Evolutionary conservation across 1,140 invertebrate species (phyloP).

Genomic region (Drosophila rufa): DNA sequence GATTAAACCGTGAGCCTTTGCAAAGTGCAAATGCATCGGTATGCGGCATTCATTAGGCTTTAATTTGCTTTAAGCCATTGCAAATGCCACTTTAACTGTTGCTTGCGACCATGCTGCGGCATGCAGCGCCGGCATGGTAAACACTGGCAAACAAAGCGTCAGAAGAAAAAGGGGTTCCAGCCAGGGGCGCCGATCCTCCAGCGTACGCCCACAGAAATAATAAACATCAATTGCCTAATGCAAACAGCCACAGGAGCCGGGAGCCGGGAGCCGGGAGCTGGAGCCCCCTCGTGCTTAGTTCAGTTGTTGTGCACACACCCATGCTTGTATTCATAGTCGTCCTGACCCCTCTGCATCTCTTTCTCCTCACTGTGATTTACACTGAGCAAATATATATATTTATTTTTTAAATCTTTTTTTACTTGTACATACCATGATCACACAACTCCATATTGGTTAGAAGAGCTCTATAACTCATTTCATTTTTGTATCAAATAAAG

Average conservation of each 20-base stretch:
- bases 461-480: too few relatives aligned
- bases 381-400: background rate
- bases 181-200: slow-evolving; percentile 14
- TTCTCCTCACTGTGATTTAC: background rate
- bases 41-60: slow-evolving; percentile 33
- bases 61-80: slow-evolving; percentile 34
- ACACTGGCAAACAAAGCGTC: slow-evolving; percentile 25
- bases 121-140: slow-evolving; percentile 20
- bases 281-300: slow-evolving; percentile 35
- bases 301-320: slow-evolving; percentile 37
- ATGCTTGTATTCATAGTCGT: slow-evolving; percentile 33
- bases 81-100: slow-evolving; percentile 42
- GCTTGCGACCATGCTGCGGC: slow-evolving; percentile 4
- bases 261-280: slow-evolving; percentile 12
- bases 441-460: too few relatives aligned
- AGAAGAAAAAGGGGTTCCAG: background rate
- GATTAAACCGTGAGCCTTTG: slow-evolving; percentile 25
- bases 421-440: background rate
- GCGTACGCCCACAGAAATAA: slow-evolving; percentile 46
- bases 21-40: slow-evolving; percentile 18
- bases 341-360: background rate
- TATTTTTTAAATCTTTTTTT: too few relatives aligned
- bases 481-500: too few relatives aligned
- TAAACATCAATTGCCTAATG: slow-evolving; percentile 75
- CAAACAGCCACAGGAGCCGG: slow-evolving; percentile 52